A percentile compares a stretch with the other conserved stretches of the same genome.
Conservation (phyloP, 2,797 vertebrate species). For the Lagorchestes hirsutus region DNA sequence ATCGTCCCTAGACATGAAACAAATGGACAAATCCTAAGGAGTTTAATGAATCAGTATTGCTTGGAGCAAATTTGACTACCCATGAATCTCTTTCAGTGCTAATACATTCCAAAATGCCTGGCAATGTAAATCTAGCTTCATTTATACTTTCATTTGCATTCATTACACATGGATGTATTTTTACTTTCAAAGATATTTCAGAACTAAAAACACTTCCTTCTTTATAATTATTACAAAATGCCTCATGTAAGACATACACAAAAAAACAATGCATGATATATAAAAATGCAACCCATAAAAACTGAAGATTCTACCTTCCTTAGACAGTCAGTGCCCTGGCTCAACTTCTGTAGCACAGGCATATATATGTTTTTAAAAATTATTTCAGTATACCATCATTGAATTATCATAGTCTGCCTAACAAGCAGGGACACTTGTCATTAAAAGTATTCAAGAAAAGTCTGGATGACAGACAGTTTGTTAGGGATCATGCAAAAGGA, state of each 20-base stretch:
- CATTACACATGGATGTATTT: conserved; percentile 14
- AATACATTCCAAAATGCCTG: background rate
- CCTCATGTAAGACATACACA: background rate
- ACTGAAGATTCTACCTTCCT: background rate
- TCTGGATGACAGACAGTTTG: background rate
- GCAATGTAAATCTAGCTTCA: background rate
- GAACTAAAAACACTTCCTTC: conserved; percentile 19
- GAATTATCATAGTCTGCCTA: background rate
- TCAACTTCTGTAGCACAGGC: conserved; percentile 15
- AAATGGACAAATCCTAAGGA: background rate
- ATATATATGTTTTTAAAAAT: background rate
- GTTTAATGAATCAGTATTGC: background rate
- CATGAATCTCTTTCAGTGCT: background rate
- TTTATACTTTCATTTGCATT: background rate
- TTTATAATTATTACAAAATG: conserved; percentile 45
- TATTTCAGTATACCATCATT: background rate
- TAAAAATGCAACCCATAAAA: conserved; percentile 47
- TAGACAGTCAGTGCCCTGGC: conserved; percentile 8
- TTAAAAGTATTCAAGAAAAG: background rate
- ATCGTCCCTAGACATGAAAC: background rate
- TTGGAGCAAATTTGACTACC: background rate
- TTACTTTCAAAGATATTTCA: conserved; percentile 39
- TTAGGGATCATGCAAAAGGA: background rate
- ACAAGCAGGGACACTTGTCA: background rate
- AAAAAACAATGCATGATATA: background rate